These are phyloP conservation scores for Epizoanthus rinbou DNA, from an alignment of 92 coral and sea anemone species.

Conservation along the genomic window DNA sequence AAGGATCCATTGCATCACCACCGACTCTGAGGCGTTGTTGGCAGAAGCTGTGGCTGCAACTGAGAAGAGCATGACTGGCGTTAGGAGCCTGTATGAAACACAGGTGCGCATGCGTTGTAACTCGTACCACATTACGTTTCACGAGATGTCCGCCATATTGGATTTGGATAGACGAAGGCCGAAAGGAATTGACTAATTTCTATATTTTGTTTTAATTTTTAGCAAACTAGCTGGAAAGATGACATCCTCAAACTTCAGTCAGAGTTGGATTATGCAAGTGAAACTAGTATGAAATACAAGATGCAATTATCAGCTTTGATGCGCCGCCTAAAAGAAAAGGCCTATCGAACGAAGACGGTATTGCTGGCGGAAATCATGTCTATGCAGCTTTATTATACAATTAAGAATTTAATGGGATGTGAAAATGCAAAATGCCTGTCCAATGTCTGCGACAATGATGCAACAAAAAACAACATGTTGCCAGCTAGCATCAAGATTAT, in stretches of 20 bases:
- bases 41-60: constrained; percentile 71
- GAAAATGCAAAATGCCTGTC: not conserved
- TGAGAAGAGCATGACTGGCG: constrained; percentile 68
- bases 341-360: constrained; percentile 64
- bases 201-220: not conserved
- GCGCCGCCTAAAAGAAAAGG: constrained; percentile 53
- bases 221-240: constrained; percentile 61
- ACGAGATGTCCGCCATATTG: too few relatives aligned
- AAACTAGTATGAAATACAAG: constrained; percentile 46
- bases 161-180: too few relatives aligned
- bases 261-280: constrained; percentile 70
- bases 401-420: constrained; percentile 56
- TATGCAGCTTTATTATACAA: constrained; percentile 85
- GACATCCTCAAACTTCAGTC: constrained; percentile 69
- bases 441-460: not conserved
- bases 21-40: constrained; percentile 75
- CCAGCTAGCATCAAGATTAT: constrained; percentile 63
- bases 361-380: constrained; percentile 82
- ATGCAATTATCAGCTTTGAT: constrained; percentile 56
- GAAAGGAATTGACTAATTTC: too few relatives aligned
- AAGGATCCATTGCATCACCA: constrained; percentile 64
- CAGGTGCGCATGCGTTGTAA: constrained; percentile 57
- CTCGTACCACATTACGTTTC: too few relatives aligned
- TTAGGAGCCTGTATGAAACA: constrained; percentile 72
- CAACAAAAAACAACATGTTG: not conserved